A percentile compares a stretch with the other conserved stretches of the same genome.
These are phyloP conservation scores for Oreocharis arfaki DNA, from an alignment of 2,113 vertebrate genomes.

Conservation along the genomic window DNA sequence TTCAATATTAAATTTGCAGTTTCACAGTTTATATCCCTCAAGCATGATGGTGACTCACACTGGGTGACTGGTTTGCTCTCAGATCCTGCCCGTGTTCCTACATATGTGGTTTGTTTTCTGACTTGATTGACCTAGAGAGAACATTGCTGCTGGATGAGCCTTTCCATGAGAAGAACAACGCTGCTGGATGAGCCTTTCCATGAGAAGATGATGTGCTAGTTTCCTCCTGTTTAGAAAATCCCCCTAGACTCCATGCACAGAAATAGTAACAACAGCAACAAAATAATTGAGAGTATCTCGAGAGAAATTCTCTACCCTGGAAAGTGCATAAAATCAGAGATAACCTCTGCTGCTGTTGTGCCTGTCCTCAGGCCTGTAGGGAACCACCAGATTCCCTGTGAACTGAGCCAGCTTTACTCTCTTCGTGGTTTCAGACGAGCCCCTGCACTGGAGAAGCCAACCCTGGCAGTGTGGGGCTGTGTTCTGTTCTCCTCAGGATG, in stretches of 20 bases:
- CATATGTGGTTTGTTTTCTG: background rate
- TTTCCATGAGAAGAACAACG: background rate
- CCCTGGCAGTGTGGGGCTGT: background rate
- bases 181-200: background rate
- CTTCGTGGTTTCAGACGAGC: background rate
- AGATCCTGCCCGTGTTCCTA: background rate
- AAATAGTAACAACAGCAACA: background rate
- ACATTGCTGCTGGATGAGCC: background rate
- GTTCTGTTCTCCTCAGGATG: rapidly evolving
- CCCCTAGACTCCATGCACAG: background rate
- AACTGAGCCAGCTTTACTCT: background rate
- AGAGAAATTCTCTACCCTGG: background rate
- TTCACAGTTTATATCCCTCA: background rate
- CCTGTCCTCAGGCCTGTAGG: background rate
- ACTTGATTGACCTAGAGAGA: background rate
- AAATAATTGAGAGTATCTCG: background rate
- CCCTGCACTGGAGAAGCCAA: background rate
- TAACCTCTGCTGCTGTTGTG: background rate
- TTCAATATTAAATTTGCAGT: constrained; percentile 7
- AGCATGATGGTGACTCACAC: background rate
- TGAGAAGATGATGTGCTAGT: rapidly evolving
- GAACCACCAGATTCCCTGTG: background rate
- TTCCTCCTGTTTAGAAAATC: background rate
- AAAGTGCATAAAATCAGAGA: background rate
- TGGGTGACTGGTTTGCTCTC: background rate